Evolutionary conservation across 23 tunicate genomes (phyloP), one percentile per base, ranked within the genome.

Genomic region (Phallusia fumigata): DNA sequence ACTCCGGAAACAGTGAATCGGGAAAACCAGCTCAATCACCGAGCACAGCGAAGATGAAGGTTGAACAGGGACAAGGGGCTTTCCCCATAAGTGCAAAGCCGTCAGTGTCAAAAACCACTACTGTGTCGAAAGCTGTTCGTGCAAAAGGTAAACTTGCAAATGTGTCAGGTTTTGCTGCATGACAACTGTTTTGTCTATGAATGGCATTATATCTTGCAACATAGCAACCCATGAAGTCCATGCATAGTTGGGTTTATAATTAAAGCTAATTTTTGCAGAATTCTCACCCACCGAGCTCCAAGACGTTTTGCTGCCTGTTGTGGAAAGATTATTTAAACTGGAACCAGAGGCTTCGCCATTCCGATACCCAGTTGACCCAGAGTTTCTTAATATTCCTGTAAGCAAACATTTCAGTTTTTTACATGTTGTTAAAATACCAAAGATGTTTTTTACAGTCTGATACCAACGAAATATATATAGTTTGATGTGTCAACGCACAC

Each of bases 281-380:
- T 94, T 94, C 64, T 79, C 78, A 10, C 77, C 80, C 3, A 30
- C 74, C 12, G 99, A 96, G 72, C 36, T 96, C 84, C 82, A 40
- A 36, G 89, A 79, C 12, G 79, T 65, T 0, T 52, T 96, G 26
- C 53, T 87, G 79, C 99, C 99, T 24, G 82, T 96, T 74, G 74
- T 88, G 22, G 84, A 78, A 47, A 96, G 88, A 49, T 52, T 96
- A 32, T 96, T 87, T 77, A 78, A 87, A 45, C 90, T 75, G 35
- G 93, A 93, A 19, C 99, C 96, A 6, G 99, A 96, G 31, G 80
- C 90, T 1, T 53, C 65, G 32, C 99, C 99, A 34, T 96, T 96
- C 73, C 88, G 92, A 15, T 80, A 87, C 32, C 99, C 99, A 0
- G 99, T 96, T 40, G 99, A 96, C 79, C 89, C 99, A 36, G 88